Evolutionary conservation across 2,113 vertebrate species (phyloP), one percentile per base, ranked within the genome.

Genomic region (Podarcis raffonei): DNA sequence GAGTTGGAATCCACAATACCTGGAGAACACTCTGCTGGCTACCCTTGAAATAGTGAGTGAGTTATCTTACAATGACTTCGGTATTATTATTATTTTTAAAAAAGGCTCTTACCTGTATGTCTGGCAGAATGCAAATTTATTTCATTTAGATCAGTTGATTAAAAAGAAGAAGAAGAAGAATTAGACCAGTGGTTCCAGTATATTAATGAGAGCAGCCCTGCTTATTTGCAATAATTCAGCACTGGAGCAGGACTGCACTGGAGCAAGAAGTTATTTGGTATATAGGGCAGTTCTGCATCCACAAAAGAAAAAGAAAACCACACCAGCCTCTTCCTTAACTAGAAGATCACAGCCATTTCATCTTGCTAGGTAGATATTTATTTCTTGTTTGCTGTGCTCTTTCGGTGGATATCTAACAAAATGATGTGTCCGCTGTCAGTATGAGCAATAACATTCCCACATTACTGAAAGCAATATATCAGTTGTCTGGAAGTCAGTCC

Each of bases 391-490:
- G 77, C 85, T 87, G 22, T 3, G 16, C 48, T 88, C 6, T 90
- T 89, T 75, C 53, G 66, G 59, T 83, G 62, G 16, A 83, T 9
- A 15, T 12, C 71, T 80, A 76, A 80, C 68, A 57, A 89, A 18
- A 85, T 71, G 35, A 83, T 48, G 25, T 83, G 57, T 81, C 16
- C 37, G 48, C 25, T 86, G 80, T 66, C 71, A 59, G 84, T 42
- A 30, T 69, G 39, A 86, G 65, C 35, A 59, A 77, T 81, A 86
- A 85, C 57, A 85, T 39, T n/a, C n/a, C 25, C 69, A 82, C 25
- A 83, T 66, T 66, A 90, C 32, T 82, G 89, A 81, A 76, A 82
- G 39, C 79, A 82, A 82, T 35, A 66, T 30, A 82, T 81, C 84
- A 69, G 35, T 62, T 65, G 13, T 66, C 39, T 89, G n/a, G 71